phyloP scores from a whole-genome alignment of 2,797 vertebrate species.

The Megaceryle alcyon region DNA sequence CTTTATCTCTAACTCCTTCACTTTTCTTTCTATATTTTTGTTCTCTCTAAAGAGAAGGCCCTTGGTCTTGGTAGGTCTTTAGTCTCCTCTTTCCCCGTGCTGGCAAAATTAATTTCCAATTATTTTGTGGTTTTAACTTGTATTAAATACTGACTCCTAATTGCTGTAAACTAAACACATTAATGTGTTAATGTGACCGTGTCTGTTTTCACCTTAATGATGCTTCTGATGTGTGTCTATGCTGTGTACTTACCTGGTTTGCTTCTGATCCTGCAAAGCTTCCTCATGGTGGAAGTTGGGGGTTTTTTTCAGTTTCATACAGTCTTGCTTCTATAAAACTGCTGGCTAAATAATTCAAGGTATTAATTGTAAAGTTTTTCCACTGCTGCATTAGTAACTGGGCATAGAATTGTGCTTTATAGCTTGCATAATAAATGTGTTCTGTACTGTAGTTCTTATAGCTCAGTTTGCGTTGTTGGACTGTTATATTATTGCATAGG shows the following conservation, averaged over 20 bases:
- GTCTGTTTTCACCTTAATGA: not conserved
- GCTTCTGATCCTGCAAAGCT: not conserved
- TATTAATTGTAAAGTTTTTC: not conserved
- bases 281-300: not conserved
- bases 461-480: not conserved
- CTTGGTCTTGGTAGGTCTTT: not conserved
- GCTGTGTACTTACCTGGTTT: fast-evolving
- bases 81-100: not conserved
- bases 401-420: not conserved
- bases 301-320: not conserved
- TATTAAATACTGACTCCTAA: not conserved
- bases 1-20: not conserved
- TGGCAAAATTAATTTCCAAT: not conserved
- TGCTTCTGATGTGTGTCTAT: not conserved
- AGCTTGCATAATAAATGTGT: not conserved
- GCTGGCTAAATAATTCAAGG: not conserved
- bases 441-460: not conserved
- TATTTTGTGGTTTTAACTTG: not conserved
- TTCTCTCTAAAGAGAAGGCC: not conserved
- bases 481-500: not conserved
- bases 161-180: not conserved
- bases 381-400: not conserved
- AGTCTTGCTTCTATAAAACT: not conserved
- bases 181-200: not conserved
- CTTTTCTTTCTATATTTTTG: not conserved